phyloP scores from a whole-genome alignment of 1,140 invertebrate genomes.

The Zaprionus capensis region DNA sequence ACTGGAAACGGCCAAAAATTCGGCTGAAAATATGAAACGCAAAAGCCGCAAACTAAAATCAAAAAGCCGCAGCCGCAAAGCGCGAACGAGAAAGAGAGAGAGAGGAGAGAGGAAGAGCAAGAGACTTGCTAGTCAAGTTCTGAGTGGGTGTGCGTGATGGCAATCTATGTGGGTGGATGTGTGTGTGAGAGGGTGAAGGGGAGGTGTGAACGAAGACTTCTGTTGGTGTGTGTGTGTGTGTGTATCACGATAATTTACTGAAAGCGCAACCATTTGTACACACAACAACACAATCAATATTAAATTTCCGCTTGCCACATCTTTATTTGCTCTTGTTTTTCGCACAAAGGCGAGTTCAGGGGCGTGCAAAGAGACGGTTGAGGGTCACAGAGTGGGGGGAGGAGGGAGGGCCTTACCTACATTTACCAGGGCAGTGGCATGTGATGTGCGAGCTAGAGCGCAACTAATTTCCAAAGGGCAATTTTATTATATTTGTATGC shows the following conservation, averaged over 20 bases:
- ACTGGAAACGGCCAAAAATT: conserved; percentile 22
- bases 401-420: no score
- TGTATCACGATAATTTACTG: conserved; percentile 78
- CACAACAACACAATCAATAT: conserved; percentile 74
- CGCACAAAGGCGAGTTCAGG: conserved; percentile 33
- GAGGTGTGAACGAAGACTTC: no score
- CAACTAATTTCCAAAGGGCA: conserved; percentile 79
- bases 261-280: conserved; percentile 75
- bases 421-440: conserved; percentile 11
- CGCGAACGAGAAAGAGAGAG: neutral
- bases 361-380: neutral
- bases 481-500: conserved; percentile 64
- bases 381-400: no score
- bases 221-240: neutral
- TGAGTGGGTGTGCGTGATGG: conserved; percentile 7
- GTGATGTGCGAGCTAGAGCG: conserved; percentile 71
- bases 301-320: conserved; percentile 79
- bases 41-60: conserved; percentile 56
- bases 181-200: no score
- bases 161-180: neutral
- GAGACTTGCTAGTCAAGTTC: conserved; percentile 36
- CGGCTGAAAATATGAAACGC: conserved; percentile 71
- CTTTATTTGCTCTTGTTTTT: conserved; percentile 74
- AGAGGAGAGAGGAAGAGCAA: neutral
- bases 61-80: conserved; percentile 19